These are phyloP conservation scores for Asbolus verrucosus DNA, from an alignment of 1,140 invertebrate species.

Conservation along the genomic window DNA sequence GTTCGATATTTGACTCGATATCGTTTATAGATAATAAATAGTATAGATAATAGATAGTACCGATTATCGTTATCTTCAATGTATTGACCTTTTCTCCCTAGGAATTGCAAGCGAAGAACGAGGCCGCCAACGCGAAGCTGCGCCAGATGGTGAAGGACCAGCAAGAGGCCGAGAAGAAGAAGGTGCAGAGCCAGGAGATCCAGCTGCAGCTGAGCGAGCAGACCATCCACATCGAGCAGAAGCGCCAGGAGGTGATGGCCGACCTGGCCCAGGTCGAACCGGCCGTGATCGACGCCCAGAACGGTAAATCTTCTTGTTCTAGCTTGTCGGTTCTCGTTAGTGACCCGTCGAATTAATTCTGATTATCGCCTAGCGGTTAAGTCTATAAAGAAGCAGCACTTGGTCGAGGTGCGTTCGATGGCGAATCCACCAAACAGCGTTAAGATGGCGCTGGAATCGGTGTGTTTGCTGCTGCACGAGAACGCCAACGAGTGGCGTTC, in stretches of 20 bases:
- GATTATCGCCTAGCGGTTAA: slow-evolving; percentile 83
- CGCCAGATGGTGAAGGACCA: slow-evolving; percentile 99
- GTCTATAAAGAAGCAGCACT: slow-evolving; percentile 95
- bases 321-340: no score
- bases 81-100: no score
- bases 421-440: slow-evolving; percentile 93
- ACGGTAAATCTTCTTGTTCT: slow-evolving; percentile 77
- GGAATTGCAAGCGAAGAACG: slow-evolving; percentile 98
- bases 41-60: no score
- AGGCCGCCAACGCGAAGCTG: slow-evolving; percentile 97
- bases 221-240: slow-evolving; percentile 92
- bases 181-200: slow-evolving; percentile 97
- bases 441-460: slow-evolving; percentile 95
- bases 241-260: slow-evolving; percentile 92
- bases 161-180: slow-evolving; percentile 99
- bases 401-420: slow-evolving; percentile 95
- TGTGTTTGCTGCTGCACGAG: slow-evolving; percentile 93
- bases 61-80: background rate
- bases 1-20: no score
- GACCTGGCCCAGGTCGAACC: slow-evolving; percentile 97
- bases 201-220: slow-evolving; percentile 91
- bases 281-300: slow-evolving; percentile 97
- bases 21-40: no score
- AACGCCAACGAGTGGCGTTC: slow-evolving; percentile 93
- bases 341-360: no score